Base-by-base conservation (phyloP, 2,113 vertebrate genomes). In the Phrynosoma blainvillii region DNA sequence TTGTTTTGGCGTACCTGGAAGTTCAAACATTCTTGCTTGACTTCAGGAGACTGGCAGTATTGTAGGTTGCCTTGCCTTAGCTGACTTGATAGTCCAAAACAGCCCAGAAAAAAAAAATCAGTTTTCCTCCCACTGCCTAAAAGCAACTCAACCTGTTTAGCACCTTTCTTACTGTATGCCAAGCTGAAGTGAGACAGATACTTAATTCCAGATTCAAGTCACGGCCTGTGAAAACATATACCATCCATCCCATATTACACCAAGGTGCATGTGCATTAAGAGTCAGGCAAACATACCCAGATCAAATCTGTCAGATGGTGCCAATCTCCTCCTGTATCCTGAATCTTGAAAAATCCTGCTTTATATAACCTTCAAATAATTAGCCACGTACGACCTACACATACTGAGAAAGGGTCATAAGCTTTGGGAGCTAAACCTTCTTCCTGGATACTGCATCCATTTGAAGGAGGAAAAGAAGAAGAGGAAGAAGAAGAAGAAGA, bases 131-230 rank as follows among this genome's bases (percentile, higher is more conserved):
- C 92, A 89, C 93, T 54, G 90, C 83, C 75, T 36, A 32, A 84
- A 84, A 96, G 95, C 91, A 83, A 90, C 87, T 84, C 84, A 91
- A 90, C 94, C 93, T 86, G 95, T 93, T 94, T 52, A 78, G 93
- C 94, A 92, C 90, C 90, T 93, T 47, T 74, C 79, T 91, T 23
- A 83, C 75, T 65, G 87, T 84, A 1, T 74, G 30, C 89, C n/a
- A 84, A 62, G 79, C 85, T 87, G 52, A 82, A 14, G 79, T 4
- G 56, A 81, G 88, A 79, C 18, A 66, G 88, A 62, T 40, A 68
- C 42, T 86, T 79, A 71, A 77, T 84, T 47, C 20, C 36, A 84
- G 81, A 80, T 71, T 90, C 94, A 88, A 90, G 93, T 75, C 92
- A 23, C 1, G 93, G 42, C 91, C 84, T 91, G 92, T 2, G 32